phyloP scores from a whole-genome alignment of 1,140 invertebrate species.

The Pseudachorutes palmiensis region DNA sequence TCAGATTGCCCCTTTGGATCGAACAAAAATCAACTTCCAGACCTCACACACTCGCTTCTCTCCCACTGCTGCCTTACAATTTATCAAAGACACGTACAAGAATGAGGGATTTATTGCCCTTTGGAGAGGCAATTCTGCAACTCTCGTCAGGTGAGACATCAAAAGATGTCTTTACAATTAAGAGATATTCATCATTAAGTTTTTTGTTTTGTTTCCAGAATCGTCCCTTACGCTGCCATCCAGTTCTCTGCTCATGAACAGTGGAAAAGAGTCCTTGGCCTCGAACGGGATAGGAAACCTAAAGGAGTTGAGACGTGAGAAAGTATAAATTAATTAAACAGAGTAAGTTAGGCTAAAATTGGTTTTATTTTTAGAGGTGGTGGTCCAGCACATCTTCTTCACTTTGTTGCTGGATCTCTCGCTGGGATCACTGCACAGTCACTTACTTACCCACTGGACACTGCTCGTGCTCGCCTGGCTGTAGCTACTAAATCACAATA shows the following conservation, averaged over 20 bases:
- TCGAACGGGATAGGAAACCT: constrained; percentile 46
- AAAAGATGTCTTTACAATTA: background rate
- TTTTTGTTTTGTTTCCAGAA: constrained; percentile 43
- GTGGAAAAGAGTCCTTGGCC: constrained; percentile 72
- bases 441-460: constrained; percentile 90
- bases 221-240: constrained; percentile 92
- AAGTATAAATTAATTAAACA: constrained; percentile 10
- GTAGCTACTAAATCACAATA: constrained; percentile 73
- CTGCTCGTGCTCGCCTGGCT: constrained; percentile 95
- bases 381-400: constrained; percentile 30
- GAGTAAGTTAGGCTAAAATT: background rate
- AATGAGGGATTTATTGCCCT: constrained; percentile 71
- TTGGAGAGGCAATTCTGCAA: constrained; percentile 96
- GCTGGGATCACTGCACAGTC: constrained; percentile 89
- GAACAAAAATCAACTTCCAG: constrained; percentile 98
- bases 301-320: background rate
- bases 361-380: background rate
- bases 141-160: constrained; percentile 64
- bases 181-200: no score
- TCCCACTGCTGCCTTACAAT: constrained; percentile 63
- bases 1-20: constrained; percentile 79
- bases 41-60: constrained; percentile 54
- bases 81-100: constrained; percentile 60
- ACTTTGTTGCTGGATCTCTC: constrained; percentile 82
- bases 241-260: constrained; percentile 97